Conservation (phyloP, 2,113 vertebrate genomes). For the Sphaerodactylus townsendi region DNA sequence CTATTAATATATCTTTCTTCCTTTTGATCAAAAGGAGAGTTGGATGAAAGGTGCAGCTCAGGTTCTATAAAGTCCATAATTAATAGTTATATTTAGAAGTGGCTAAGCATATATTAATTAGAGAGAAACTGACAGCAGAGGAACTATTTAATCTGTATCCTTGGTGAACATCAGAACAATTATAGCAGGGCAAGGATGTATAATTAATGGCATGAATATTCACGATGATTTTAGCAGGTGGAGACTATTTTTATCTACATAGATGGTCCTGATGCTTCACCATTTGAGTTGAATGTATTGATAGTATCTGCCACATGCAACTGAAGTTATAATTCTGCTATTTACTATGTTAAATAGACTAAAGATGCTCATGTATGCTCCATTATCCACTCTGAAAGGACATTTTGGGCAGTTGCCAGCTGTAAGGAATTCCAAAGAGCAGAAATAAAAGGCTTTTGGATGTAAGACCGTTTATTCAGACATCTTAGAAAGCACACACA, state of each 20-base stretch:
- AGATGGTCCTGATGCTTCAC: slow-evolving; percentile 6
- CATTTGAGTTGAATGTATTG: not conserved
- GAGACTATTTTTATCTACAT: slow-evolving; percentile 29
- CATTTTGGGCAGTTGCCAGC: no score
- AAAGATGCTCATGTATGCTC: not conserved
- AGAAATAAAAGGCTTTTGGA: no score
- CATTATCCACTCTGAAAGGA: not conserved
- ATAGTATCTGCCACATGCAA: not conserved
- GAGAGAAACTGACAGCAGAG: slow-evolving; percentile 68
- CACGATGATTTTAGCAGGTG: slow-evolving; percentile 68
- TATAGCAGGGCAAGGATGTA: slow-evolving; percentile 67
- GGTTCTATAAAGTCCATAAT: slow-evolving; percentile 70
- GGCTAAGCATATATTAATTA: slow-evolving; percentile 76
- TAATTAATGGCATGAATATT: slow-evolving; percentile 73
- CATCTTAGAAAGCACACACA: no score
- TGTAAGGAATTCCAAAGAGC: no score
- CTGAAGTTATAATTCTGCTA: not conserved
- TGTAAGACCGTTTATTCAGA: no score
- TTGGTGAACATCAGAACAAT: slow-evolving; percentile 67
- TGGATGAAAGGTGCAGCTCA: slow-evolving; percentile 57
- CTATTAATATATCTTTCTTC: slow-evolving; percentile 21
- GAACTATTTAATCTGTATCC: slow-evolving; percentile 73
- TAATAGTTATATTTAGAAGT: slow-evolving; percentile 77
- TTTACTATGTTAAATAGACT: not conserved
- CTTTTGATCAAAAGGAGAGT: slow-evolving; percentile 58